Base-by-base conservation (phyloP, 2,888 invertebrate species). In the Coenonympha glycerion region DNA sequence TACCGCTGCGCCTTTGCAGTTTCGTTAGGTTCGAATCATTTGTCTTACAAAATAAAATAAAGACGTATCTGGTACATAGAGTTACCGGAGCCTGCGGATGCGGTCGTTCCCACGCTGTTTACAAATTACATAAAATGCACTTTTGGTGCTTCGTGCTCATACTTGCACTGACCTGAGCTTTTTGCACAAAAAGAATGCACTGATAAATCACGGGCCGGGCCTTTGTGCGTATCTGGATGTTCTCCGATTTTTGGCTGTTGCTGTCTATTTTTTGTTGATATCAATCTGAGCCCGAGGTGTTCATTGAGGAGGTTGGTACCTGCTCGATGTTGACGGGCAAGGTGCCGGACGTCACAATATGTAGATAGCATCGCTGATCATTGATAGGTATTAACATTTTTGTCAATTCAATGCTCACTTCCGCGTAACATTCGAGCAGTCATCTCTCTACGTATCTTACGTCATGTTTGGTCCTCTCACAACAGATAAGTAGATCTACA, bases 91-190 rank as follows among this genome's bases (percentile, higher is more conserved):
- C 26, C 26, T 37, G 36, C 30, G 30, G 37, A 21, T 42, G 13
- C n/a, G 36, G 15, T 31, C 68, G 76, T 85, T 86, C 86, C 85
- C 86, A 86, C 86, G 85, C 66, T 77, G 31, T 16, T 71, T 66
- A 58, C 72, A 80, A 82, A 84, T 85, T 84, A 84, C 81, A 79
- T 72, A 73, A 76, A 80, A 81, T 83, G 83, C 81, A 79, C 80
- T 86, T 86, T 84, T 79, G 83, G 81, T 79, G 80, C 82, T 83
- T 84, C 84, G 76, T n/a, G n/a, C 69, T 74, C 72, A 77, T 72
- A 78, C 81, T 84, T n/a, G n/a, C n/a, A n/a, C n/a, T n/a, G 82
- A 85, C 85, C 84, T 77, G 83, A 67, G 69, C 78, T 80, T 84
- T 83, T 84, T 85, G 77, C 75, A 74, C 75, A 81, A 84, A 84